phyloP scores from a whole-genome alignment of 2,113 vertebrate genomes.

The Vulpes vulpes region DNA sequence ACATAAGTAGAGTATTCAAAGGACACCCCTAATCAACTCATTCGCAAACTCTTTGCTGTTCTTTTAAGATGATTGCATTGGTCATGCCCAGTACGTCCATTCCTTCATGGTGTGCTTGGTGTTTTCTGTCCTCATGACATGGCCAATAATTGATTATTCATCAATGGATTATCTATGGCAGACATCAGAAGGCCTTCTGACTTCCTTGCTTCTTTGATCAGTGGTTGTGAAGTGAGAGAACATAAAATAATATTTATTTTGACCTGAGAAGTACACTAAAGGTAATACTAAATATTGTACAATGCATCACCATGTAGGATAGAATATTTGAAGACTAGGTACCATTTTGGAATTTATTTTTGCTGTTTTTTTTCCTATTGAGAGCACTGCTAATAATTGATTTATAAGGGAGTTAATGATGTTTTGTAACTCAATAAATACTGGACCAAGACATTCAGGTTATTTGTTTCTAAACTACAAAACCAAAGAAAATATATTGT shows the following conservation, averaged over 20 bases:
- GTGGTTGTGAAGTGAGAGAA: neutral
- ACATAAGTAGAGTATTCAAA: neutral
- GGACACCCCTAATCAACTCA: neutral
- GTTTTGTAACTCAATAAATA: neutral
- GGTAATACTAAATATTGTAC: neutral
- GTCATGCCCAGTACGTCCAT: neutral
- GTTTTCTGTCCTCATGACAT: neutral
- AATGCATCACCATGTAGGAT: neutral
- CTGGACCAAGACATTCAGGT: neutral
- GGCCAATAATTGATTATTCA: neutral
- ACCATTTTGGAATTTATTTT: neutral
- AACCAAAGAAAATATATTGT: neutral
- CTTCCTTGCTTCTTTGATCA: neutral
- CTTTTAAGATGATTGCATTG: neutral
- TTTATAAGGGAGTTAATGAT: conserved; percentile 22
- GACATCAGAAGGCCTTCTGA: neutral
- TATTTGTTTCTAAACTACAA: conserved; percentile 12
- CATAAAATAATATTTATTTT: neutral
- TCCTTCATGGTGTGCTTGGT: neutral
- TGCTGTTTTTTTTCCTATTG: neutral
- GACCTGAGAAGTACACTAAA: neutral
- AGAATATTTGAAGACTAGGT: neutral
- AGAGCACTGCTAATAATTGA: neutral
- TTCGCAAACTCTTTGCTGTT: neutral
- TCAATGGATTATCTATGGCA: neutral